Evolutionary conservation across 1,140 invertebrate genomes (phyloP).

Genomic region (Pemphigus obesinymphae): DNA sequence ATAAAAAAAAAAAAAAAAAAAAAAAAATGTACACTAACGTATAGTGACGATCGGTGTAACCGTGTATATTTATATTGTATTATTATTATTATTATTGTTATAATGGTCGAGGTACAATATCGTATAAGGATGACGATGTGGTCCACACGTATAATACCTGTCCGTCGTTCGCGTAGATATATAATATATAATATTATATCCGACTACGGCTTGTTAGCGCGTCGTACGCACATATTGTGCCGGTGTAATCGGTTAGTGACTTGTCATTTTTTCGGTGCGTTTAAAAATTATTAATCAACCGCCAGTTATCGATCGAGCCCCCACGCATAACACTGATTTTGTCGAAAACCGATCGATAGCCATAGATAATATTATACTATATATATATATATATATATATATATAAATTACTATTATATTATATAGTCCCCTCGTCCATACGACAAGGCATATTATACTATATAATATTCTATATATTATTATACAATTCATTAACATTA

Average conservation of each 20-base stretch:
- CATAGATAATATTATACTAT: no score
- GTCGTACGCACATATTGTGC: neutral
- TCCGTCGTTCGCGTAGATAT: neutral
- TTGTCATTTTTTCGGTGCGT: slow-evolving; percentile 40
- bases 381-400: no score
- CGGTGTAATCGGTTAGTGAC: slow-evolving; percentile 33
- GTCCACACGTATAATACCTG: neutral
- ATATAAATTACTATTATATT: no score
- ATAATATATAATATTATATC: no score
- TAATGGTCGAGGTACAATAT: no score
- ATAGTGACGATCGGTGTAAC: no score
- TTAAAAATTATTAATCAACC: slow-evolving; percentile 40
- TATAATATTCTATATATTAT: neutral
- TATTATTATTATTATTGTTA: no score
- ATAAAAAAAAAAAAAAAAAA: no score
- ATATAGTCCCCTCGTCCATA: no score
- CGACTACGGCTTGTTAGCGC: slow-evolving; percentile 3
- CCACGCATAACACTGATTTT: slow-evolving; percentile 11
- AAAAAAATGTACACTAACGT: no score
- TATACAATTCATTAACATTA: neutral
- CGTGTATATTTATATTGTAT: no score
- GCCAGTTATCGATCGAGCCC: slow-evolving; percentile 15
- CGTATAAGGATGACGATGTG: neutral
- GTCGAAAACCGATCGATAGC: neutral
- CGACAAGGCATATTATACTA: no score